Percentiles rank a stretch among this genome's conserved stretches.
These are phyloP conservation scores for Caenorhabditis becei DNA, from an alignment of 2,888 invertebrate genomes.

Conservation along the genomic window DNA sequence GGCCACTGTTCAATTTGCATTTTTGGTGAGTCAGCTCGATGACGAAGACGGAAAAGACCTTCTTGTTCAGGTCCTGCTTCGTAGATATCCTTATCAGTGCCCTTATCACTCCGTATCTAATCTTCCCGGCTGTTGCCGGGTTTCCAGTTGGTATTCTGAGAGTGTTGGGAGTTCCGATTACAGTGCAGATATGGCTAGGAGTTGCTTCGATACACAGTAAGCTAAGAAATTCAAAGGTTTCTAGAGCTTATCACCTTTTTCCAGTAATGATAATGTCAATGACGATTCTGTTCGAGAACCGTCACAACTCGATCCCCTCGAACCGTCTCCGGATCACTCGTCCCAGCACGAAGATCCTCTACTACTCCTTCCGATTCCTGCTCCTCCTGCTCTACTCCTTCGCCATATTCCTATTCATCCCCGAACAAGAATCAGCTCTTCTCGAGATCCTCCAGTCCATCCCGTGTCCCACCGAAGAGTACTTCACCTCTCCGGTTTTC, in stretches of 20 bases:
- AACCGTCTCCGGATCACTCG: conserved; percentile 28
- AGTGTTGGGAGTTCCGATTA: conserved; percentile 9
- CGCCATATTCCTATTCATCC: conserved; percentile 31
- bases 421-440: conserved; percentile 30
- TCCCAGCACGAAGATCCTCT: conserved; percentile 3
- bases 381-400: conserved; percentile 9
- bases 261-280: conserved; percentile 48
- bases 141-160: conserved; percentile 42
- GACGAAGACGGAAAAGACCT: neutral
- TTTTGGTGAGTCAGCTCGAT: conserved; percentile 20
- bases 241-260: neutral
- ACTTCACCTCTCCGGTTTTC: conserved; percentile 23
- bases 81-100: conserved; percentile 38
- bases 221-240: neutral
- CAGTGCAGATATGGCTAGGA: conserved; percentile 38
- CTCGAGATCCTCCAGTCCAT: conserved; percentile 31
- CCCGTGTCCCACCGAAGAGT: conserved; percentile 38
- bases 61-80: conserved; percentile 32
- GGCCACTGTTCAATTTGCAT: conserved; percentile 47
- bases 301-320: conserved; percentile 48
- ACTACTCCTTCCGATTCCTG: conserved; percentile 17
- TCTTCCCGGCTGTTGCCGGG: conserved; percentile 42
- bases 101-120: conserved; percentile 46
- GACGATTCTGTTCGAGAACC: conserved; percentile 46
- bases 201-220: conserved; percentile 32